These are phyloP conservation scores for Macrotis lagotis DNA, from an alignment of 2,113 vertebrate species.

Conservation along the genomic window DNA sequence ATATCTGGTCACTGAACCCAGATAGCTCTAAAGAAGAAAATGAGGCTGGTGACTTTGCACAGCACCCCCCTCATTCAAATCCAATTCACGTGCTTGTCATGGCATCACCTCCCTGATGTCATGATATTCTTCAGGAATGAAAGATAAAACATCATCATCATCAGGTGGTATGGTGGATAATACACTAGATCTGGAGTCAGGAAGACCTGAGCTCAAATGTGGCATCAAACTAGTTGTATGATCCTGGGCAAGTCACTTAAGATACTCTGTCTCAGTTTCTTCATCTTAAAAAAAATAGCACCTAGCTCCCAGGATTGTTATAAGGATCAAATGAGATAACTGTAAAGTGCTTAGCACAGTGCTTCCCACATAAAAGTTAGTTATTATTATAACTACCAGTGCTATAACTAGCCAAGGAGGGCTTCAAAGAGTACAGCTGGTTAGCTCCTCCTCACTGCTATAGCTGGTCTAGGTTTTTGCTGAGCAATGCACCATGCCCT, in stretches of 20 bases:
- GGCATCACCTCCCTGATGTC: too few relatives aligned
- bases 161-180: not conserved
- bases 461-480: not conserved
- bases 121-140: too few relatives aligned
- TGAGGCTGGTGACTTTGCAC: too few relatives aligned
- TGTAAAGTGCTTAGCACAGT: not conserved
- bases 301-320: not conserved
- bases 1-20: too few relatives aligned
- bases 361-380: not conserved
- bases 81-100: too few relatives aligned
- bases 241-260: not conserved
- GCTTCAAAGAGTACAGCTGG: not conserved
- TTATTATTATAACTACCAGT: not conserved
- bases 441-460: not conserved
- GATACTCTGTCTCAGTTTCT: not conserved
- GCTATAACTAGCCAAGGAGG: not conserved
- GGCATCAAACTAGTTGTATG: not conserved
- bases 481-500: not conserved
- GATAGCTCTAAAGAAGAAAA: too few relatives aligned
- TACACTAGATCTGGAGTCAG: not conserved
- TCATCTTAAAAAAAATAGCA: not conserved
- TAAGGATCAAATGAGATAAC: not conserved
- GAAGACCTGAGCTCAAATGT: not conserved
- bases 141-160: too few relatives aligned
- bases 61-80: too few relatives aligned